Conservation (phyloP, 2,113 vertebrate genomes). For the Brevimyrus niger region DNA sequence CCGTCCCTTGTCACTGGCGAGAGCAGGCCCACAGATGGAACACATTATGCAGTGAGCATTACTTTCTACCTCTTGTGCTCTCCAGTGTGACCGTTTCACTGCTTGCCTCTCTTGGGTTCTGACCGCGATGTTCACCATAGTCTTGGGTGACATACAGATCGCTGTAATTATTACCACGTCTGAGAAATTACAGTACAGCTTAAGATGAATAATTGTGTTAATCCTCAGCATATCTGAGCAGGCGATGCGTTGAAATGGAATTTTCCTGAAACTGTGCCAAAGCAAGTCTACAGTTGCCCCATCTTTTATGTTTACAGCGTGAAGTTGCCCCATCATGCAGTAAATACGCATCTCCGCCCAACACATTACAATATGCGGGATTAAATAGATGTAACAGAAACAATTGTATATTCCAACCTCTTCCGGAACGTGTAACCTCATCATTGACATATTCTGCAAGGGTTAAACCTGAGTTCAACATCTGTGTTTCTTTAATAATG, state of each 20-base stretch:
- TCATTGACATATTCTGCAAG: neutral
- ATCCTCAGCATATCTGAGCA: neutral
- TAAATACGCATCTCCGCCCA: neutral
- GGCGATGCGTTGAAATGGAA: neutral
- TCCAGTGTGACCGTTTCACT: neutral
- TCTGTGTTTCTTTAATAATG: constrained; percentile 9
- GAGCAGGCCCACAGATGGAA: neutral
- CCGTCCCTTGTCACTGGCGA: neutral
- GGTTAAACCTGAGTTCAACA: neutral
- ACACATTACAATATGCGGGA: neutral
- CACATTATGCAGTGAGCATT: neutral
- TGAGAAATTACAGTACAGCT: neutral
- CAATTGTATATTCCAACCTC: neutral
- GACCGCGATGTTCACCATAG: neutral
- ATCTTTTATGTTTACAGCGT: neutral
- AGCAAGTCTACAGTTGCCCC: neutral
- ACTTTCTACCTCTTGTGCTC: neutral
- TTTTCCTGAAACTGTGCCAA: neutral
- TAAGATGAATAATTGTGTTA: neutral
- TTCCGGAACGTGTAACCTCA: neutral
- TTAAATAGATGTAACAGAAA: neutral
- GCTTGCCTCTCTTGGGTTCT: neutral
- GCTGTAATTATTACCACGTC: neutral
- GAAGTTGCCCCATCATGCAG: neutral
- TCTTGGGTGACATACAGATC: neutral